A percentile compares a stretch with the other conserved stretches of the same genome.
Evolutionary conservation across 2,888 invertebrate genomes (phyloP).

Genomic region (Stenichneumon culpator): DNA sequence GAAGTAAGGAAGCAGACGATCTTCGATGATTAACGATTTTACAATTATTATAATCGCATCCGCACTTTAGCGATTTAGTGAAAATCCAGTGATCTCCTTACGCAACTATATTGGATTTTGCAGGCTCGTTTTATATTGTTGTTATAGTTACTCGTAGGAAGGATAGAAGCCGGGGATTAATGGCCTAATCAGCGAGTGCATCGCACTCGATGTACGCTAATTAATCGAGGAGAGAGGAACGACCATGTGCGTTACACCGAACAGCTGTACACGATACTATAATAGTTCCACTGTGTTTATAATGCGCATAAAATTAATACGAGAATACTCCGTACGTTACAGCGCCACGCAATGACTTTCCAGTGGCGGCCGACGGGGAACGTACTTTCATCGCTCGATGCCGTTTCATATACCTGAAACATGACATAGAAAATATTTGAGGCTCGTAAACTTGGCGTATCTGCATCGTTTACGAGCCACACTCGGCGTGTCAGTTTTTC

Average conservation of each 20-base stretch:
- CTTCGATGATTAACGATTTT: slow-evolving; percentile 24
- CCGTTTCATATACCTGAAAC: neutral
- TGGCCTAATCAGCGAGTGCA: slow-evolving; percentile 58
- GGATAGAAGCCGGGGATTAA: slow-evolving; percentile 48
- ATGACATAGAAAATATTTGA: slow-evolving; percentile 45
- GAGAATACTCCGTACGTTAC: slow-evolving; percentile 39
- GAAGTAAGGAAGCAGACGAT: slow-evolving; percentile 9
- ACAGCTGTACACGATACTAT: neutral
- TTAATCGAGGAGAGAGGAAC: slow-evolving; percentile 4
- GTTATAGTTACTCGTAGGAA: slow-evolving; percentile 38
- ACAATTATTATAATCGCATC: slow-evolving; percentile 14
- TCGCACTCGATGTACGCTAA: slow-evolving; percentile 47
- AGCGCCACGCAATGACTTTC: slow-evolving; percentile 61
- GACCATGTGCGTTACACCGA: slow-evolving; percentile 20
- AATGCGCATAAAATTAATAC: slow-evolving; percentile 59
- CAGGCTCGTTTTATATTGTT: slow-evolving; percentile 29
- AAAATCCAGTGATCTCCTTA: slow-evolving; percentile 30
- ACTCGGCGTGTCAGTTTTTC: slow-evolving; percentile 27
- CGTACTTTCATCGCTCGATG: slow-evolving; percentile 56
- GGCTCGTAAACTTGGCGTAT: slow-evolving; percentile 18
- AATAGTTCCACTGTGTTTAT: slow-evolving; percentile 20
- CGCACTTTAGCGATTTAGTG: slow-evolving; percentile 32
- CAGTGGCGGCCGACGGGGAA: slow-evolving; percentile 36
- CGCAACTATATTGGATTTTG: slow-evolving; percentile 18
- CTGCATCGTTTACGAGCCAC: slow-evolving; percentile 11